A percentile compares a stretch with the other conserved stretches of the same genome.
These are phyloP conservation scores for Cygnus buccinator DNA, from an alignment of 2,113 vertebrate genomes.

Conservation along the genomic window DNA sequence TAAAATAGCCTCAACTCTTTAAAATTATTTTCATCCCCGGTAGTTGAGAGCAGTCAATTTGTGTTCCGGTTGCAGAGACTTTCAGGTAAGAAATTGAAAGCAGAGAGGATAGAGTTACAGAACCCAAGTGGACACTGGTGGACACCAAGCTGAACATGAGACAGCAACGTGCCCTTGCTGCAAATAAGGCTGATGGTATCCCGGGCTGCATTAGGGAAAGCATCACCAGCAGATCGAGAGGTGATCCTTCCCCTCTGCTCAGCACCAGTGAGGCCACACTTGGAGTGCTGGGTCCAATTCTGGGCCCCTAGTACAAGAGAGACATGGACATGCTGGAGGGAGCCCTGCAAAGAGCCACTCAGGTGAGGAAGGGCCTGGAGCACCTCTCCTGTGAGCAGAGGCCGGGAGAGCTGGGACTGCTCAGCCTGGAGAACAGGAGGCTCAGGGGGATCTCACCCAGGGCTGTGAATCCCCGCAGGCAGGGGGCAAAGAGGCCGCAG, in stretches of 20 bases:
- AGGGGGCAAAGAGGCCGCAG: not conserved
- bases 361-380: not conserved
- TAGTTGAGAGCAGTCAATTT: not conserved
- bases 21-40: not conserved
- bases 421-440: not conserved
- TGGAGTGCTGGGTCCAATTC: not conserved
- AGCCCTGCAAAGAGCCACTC: not conserved
- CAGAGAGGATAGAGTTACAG: not conserved
- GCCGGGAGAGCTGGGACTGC: not conserved
- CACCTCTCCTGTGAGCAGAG: not conserved
- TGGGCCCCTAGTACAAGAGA: not conserved
- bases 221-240: not conserved
- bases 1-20: not conserved
- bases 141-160: not conserved
- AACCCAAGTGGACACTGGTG: not conserved
- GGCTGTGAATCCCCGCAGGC: not conserved
- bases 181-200: not conserved
- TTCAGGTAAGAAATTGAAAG: not conserved
- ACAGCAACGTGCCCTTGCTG: not conserved
- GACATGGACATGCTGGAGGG: not conserved
- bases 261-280: not conserved
- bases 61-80: not conserved
- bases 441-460: not conserved
- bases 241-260: not conserved
- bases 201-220: not conserved